phyloP scores from a whole-genome alignment of 2,113 vertebrate species.

The Arizona elegans region DNA sequence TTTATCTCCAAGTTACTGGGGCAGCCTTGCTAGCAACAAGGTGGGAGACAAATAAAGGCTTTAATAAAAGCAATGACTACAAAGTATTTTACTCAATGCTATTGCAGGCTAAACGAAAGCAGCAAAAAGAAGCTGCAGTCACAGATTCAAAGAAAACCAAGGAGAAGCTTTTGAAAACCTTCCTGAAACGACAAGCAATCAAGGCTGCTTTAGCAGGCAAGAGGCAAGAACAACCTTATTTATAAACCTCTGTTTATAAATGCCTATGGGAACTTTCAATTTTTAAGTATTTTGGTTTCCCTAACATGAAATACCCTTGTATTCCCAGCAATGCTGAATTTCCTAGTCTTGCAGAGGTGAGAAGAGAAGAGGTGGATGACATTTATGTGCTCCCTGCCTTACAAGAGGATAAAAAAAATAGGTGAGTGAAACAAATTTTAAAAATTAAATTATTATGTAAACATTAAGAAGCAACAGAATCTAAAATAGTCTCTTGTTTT shows the following conservation, averaged over 20 bases:
- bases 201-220: constrained; percentile 80
- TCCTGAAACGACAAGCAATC: constrained; percentile 91
- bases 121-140: constrained; percentile 81
- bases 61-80: not conserved
- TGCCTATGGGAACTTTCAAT: not conserved
- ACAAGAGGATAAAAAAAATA: constrained; percentile 78
- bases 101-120: constrained; percentile 82
- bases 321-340: constrained; percentile 74
- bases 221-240: constrained; percentile 68
- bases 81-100: not conserved
- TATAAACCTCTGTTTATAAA: not conserved
- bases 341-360: constrained; percentile 83
- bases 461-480: not conserved
- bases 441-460: not conserved
- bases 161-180: constrained; percentile 89
- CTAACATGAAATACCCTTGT: not conserved
- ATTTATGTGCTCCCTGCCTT: constrained; percentile 85
- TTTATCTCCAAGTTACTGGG: not conserved
- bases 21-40: not conserved
- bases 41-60: not conserved
- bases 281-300: not conserved
- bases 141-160: constrained; percentile 84
- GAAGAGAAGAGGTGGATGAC: constrained; percentile 81
- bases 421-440: constrained; percentile 65
- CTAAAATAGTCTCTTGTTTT: not conserved